Evolutionary conservation across 1,140 invertebrate species (phyloP).

Genomic region (Zaprionus taronus): DNA sequence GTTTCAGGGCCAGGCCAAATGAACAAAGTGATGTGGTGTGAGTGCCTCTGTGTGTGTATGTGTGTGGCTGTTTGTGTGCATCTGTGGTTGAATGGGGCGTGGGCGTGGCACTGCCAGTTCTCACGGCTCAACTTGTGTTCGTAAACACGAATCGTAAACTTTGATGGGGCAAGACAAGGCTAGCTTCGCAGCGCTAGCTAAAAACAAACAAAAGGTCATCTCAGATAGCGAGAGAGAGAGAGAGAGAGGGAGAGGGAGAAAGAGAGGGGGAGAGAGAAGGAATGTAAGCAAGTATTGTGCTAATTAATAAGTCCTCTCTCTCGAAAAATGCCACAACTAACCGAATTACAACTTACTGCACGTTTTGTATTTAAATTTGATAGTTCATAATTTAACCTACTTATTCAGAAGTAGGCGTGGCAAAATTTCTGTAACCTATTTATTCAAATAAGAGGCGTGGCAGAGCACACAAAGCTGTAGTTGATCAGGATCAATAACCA

Average conservation of each 20-base stretch:
- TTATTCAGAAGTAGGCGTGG: not conserved
- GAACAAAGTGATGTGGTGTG: not conserved
- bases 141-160: constrained; percentile 48
- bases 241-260: not conserved
- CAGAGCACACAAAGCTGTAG: not conserved
- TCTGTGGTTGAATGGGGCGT: not conserved
- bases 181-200: constrained; percentile 9
- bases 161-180: constrained; percentile 29
- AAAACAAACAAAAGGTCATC: constrained; percentile 36
- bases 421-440: not conserved
- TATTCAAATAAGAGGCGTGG: not conserved
- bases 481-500: not conserved
- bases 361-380: not conserved
- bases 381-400: not conserved
- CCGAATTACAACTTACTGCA: not conserved
- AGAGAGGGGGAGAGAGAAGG: not conserved
- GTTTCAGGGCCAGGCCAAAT: constrained; percentile 2
- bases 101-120: constrained; percentile 36
- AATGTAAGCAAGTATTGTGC: not conserved
- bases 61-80: not conserved
- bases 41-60: not conserved
- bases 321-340: not conserved
- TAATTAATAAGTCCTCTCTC: not conserved
- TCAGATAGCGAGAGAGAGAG: not conserved
- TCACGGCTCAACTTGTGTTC: constrained; percentile 31